Conservation (phyloP, 2,113 vertebrate genomes). For the Proteles cristata region DNA sequence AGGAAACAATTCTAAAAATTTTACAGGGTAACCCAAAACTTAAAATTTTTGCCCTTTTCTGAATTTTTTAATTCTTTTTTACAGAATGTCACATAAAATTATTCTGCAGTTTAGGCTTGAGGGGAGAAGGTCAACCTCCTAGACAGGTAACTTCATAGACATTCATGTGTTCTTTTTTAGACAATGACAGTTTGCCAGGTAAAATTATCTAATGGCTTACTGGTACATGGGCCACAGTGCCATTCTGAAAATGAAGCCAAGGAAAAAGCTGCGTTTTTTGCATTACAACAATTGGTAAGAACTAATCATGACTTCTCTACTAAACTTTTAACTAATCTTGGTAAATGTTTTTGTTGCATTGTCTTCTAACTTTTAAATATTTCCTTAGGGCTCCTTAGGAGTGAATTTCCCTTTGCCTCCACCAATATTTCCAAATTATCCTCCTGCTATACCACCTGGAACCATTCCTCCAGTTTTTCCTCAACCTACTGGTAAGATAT, state of each 20-base stretch:
- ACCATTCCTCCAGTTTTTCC: constrained; percentile 88
- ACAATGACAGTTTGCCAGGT: constrained; percentile 94
- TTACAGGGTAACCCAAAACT: not conserved
- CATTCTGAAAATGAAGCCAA: constrained; percentile 96
- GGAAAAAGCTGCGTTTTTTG: constrained; percentile 95
- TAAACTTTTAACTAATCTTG: constrained; percentile 3
- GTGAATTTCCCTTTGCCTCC: constrained; percentile 91
- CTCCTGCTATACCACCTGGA: constrained; percentile 86
- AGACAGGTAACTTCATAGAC: not conserved
- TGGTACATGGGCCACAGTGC: constrained; percentile 95
- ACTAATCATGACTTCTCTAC: not conserved
- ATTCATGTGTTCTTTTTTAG: constrained; percentile 82
- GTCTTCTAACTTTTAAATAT: constrained; percentile 58
- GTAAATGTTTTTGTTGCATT: not conserved
- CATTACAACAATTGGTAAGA: constrained; percentile 95
- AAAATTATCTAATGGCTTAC: constrained; percentile 93
- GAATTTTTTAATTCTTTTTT: constrained; percentile 33
- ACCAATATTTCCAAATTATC: constrained; percentile 90
- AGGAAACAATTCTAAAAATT: not conserved
- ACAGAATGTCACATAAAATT: not conserved
- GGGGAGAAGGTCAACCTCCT: not conserved
- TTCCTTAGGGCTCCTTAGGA: constrained; percentile 91
- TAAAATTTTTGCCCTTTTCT: not conserved
- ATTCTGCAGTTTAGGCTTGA: not conserved
- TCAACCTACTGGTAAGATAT: constrained; percentile 86